These are phyloP conservation scores for Chrysoperla carnea DNA, from an alignment of 1,140 invertebrate species.

Conservation along the genomic window DNA sequence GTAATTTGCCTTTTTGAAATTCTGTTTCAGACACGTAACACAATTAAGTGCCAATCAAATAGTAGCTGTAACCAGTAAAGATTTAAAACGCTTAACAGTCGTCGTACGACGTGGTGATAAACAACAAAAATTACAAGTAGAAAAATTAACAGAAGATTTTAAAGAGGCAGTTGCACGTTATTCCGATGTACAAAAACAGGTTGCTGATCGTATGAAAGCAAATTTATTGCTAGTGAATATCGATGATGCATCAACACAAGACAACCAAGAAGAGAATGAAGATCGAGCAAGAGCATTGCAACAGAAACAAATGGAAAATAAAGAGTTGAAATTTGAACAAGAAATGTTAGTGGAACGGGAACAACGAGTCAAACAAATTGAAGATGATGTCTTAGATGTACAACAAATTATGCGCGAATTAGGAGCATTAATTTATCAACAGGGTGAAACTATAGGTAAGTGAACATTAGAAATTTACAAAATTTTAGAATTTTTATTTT, in stretches of 20 bases:
- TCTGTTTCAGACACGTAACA: slow-evolving; percentile 48
- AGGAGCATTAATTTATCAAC: slow-evolving; percentile 60
- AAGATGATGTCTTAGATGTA: slow-evolving; percentile 75
- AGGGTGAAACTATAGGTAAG: slow-evolving; percentile 70
- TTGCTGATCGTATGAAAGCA: slow-evolving; percentile 60
- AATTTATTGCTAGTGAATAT: slow-evolving; percentile 35
- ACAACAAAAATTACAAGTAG: slow-evolving; percentile 63
- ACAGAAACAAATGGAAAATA: slow-evolving; percentile 31
- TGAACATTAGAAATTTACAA: slow-evolving; percentile 4
- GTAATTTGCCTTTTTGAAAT: neutral
- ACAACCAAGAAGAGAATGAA: slow-evolving; percentile 5
- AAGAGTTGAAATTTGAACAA: slow-evolving; percentile 54
- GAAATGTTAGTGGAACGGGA: slow-evolving; percentile 56
- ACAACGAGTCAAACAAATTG: slow-evolving; percentile 52
- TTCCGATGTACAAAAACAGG: slow-evolving; percentile 56
- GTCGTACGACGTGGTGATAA: slow-evolving; percentile 49
- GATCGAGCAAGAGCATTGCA: slow-evolving; percentile 28
- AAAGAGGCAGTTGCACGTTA: slow-evolving; percentile 62
- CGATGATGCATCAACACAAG: slow-evolving; percentile 20
- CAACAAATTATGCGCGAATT: slow-evolving; percentile 85
- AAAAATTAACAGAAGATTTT: slow-evolving; percentile 64
- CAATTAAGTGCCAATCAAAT: slow-evolving; percentile 60
- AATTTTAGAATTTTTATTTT: too few relatives aligned
- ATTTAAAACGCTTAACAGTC: slow-evolving; percentile 48
- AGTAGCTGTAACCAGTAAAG: slow-evolving; percentile 49